Percentiles rank a stretch among this genome's conserved stretches.
Conservation (phyloP, 2,888 invertebrate species). For the Agrotis clavis region DNA sequence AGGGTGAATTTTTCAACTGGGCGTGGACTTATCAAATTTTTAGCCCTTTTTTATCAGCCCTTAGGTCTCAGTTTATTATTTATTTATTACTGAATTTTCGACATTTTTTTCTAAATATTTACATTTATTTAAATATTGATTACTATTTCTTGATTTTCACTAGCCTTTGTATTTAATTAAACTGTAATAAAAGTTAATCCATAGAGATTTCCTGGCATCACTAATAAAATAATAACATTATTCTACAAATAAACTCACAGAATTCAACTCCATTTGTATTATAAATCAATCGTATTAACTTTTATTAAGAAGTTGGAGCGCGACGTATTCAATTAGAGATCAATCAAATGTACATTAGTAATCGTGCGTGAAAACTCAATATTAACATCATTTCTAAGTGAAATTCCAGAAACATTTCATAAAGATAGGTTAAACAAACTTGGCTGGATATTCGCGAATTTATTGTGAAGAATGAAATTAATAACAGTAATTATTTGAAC, state of each 20-base stretch:
- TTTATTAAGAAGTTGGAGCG: conserved; percentile 10
- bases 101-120: too few relatives aligned
- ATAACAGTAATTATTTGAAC: too few relatives aligned
- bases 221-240: not conserved
- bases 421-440: conserved; percentile 5
- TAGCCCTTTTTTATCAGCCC: too few relatives aligned
- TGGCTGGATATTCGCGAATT: not conserved
- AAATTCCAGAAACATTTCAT: not conserved
- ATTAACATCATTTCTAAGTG: conserved; percentile 8
- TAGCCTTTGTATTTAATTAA: not conserved
- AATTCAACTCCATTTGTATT: not conserved
- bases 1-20: too few relatives aligned
- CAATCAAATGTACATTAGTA: conserved; percentile 42
- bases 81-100: too few relatives aligned
- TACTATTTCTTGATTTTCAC: too few relatives aligned
- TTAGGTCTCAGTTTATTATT: too few relatives aligned
- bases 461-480: not conserved
- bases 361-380: conserved; percentile 4
- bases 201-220: not conserved
- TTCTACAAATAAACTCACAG: not conserved
- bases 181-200: not conserved
- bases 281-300: not conserved
- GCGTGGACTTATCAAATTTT: too few relatives aligned
- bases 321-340: conserved; percentile 13
- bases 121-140: too few relatives aligned